Base-by-base conservation (phyloP, 1,140 invertebrate species). In the Papilio xuthus region DNA sequence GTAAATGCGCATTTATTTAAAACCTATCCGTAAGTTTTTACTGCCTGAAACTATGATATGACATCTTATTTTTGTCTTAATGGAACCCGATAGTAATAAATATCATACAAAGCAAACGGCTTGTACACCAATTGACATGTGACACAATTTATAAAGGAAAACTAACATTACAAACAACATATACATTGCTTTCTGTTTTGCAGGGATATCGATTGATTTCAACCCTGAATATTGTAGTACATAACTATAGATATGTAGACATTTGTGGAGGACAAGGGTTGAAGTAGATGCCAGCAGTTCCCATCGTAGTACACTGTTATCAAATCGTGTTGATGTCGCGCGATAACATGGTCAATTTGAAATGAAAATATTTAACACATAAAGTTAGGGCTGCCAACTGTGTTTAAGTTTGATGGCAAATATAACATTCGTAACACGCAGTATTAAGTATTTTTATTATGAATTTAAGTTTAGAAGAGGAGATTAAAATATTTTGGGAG, bases 401-500 rank as follows among this genome's bases (percentile, higher is more conserved):
- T 70, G 15, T 50, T 18, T 18, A 50, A 18, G 8, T 13, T 23
- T 60, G n/a, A 20, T n/a, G 15, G 15, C 18, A 10, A 60, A 26
- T 28, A 20, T 13, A 10, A 47, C n/a, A 20, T 60, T 60, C 23
- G 12, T 63, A 63, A 78, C 67, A 69, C 32, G 13, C 63, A 26
- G 15, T 53, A 23, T 6, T 9, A 32, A 63, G 0, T 67, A 69
- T 56, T 56, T 32, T 41, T 50, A 80, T 78, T 44, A 92, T 91
- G 89, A 88, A 86, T 80, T 81, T 84, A 77, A 84, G 78, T 60
- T 82, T 93, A 77, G 90, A 91, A 80, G 86, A 91, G 71, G 92
- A 93, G 73, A 92, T 93, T 67, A 85, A 84, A 78, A 50, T 91
- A 63, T 93, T 93, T 81, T 93, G 92, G 92, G 92, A 93, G 78